Evolutionary conservation across 2,113 vertebrate genomes (phyloP).

Genomic region (Thryonomys swinderianus): DNA sequence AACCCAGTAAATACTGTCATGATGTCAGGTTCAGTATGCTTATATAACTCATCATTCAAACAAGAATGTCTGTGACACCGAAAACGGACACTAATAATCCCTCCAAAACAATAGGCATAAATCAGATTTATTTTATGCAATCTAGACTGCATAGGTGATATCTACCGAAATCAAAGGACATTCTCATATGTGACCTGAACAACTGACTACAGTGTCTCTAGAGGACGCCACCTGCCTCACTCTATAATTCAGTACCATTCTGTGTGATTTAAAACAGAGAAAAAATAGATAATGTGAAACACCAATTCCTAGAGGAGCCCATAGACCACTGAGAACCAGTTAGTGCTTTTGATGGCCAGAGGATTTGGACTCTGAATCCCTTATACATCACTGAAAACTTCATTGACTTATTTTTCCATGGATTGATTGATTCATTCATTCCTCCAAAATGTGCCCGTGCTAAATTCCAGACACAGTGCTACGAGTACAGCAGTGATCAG

Average conservation of each 20-base stretch:
- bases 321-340: background rate
- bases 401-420: background rate
- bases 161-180: background rate
- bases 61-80: background rate
- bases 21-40: background rate
- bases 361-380: background rate
- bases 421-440: background rate
- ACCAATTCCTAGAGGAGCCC: background rate
- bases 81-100: background rate
- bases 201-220: background rate
- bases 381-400: background rate
- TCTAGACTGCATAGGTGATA: background rate
- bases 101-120: background rate
- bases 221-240: background rate
- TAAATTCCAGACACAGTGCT: background rate
- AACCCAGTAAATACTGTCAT: background rate
- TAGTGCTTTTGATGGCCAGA: background rate
- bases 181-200: background rate
- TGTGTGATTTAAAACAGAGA: background rate
- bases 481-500: background rate
- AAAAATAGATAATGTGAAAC: background rate
- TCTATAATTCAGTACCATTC: background rate
- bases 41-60: background rate
- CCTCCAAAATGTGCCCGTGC: background rate
- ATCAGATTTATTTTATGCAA: background rate